Evolutionary conservation across 1,140 invertebrate genomes (phyloP), one percentile per base, ranked within the genome.

Genomic region (Phymastichus coffea): DNA sequence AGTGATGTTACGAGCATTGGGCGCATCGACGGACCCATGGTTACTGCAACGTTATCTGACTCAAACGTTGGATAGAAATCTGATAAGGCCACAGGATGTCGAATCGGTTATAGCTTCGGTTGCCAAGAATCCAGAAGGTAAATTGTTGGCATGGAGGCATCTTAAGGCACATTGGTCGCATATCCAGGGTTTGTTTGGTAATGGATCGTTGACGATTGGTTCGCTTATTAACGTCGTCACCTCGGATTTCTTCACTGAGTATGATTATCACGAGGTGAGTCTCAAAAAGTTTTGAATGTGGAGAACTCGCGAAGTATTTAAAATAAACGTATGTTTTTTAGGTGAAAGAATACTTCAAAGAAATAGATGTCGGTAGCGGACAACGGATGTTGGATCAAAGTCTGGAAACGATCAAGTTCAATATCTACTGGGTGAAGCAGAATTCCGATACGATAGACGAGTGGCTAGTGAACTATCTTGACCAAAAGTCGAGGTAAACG

Each of bases 91-190:
- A 1, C 85, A 87, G 72, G 90, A 93, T 72, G 83, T 90, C 1
- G 84, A 85, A 57, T 78, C 81, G 2, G 87, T 91, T 0, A 80
- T 93, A 22, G 80, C 81, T 6, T 81, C 85, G 7, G 88, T 92
- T 0, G 84, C 88, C 6, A 78, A 81, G n/a, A 91, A 91, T 77
- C 82, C 86, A 1, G 83, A 88, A 61, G 90, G 90, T 6, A 80
- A 85, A 53, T 76, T 87, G 6, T 73, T 91, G 9, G 88, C 89
- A 3, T 93, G 91, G 90, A 80, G 89, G 63, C 90, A 91, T 75
- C 72, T 94, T 1, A 84, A 88, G 68, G 84, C 86, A 1, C 86
- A 90, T 57, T 93, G 90, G 89, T 73, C 83, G 2, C 77, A 83
- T 41, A 78, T 92, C 59, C 81, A 86, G 48, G 73, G 78, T 0